Evolutionary conservation across 2,797 vertebrate species (phyloP), one percentile per base, ranked within the genome.

Genomic region (Phrynocephalus vlangalii): DNA sequence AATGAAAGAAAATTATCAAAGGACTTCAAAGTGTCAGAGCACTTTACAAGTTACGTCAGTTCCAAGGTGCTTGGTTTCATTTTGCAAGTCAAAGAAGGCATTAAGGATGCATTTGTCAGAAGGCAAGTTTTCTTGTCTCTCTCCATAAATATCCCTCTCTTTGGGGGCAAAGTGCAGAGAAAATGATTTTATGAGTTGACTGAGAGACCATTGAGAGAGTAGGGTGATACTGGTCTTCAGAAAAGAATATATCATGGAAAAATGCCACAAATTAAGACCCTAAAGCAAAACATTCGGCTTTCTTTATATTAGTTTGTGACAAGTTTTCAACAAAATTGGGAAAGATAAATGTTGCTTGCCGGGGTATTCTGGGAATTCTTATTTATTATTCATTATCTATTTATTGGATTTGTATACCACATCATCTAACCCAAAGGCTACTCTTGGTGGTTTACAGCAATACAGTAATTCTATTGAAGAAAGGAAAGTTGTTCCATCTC

Each of bases 1-100:
- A 94, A 95, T 86, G 87, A 75, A 92, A 91, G 87, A 89, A 95
- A 94, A 94, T 75, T 86, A 95, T 95, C 94, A 94, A 95, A 95
- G 93, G 83, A 93, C 93, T 95, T 95, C 94, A 93, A 93, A 94
- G 93, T 92, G 91, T 89, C 92, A 81, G 0, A 90, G 89, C 82
- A 90, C 90, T 90, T 93, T 93, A 92, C 81, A 71, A 92, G 93
- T 90, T 90, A 92, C 89, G 91, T 93, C 87, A 86, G 81, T 83
- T 90, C 92, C 92, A 92, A 93, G 85, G 91, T 92, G 91, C 90
- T 90, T 91, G 83, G 91, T 91, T 85, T 91, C 87, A 91, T 87
- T 94, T 92, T 90, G 93, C 90, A 95, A 95, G 91, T 94, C 84
- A 93, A 93, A 92, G 91, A 71, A 89, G 83, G 86, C 66, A 93